Evolutionary conservation across 2,113 vertebrate genomes (phyloP), one percentile per base, ranked within the genome.

Genomic region (Eublepharis macularius): DNA sequence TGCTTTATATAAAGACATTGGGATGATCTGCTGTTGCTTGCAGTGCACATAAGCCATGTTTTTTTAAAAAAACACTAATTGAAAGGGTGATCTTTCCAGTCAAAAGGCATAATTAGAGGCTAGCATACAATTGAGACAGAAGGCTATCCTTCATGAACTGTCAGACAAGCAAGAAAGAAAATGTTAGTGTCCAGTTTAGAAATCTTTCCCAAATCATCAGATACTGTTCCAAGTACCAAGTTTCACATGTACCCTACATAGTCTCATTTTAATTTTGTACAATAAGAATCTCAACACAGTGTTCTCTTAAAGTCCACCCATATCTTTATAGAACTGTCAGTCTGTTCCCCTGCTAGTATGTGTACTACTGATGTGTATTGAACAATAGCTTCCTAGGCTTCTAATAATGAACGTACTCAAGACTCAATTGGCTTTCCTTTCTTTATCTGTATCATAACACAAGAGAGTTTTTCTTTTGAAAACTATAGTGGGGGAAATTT

Each of bases 1-100:
- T 91, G 36, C 45, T 87, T 76, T 82, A 24, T 29, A 57, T 84
- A 88, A 87, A 89, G 54, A 21, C 69, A 32, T 76, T 81, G 41
- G 76, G 49, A 57, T 6, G 63, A 72, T 72, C 86, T 77, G 11
- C 7, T 81, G 17, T 34, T 89, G 34, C 34, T 1, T 2, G 3
- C 54, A 65, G 82, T 88, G 36, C 41, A 32, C 43, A 75, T 73
- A 90, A 86, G 90, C 4, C 16, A 45, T 63, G n/a, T n/a, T n/a
- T n/a, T n/a, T n/a, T n/a, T n/a, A n/a, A 51, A 77, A 66, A 26
- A 80, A 51, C 6, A 29, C 7, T 17, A 45, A 8, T 84, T 74
- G 63, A 88, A 90, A 81, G 63, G 76, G 76, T 29, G 32, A 81
- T 34, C 1, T 76, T 68, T 87, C 21, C 77, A 85, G 47, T 3